Evolutionary conservation across 1,140 invertebrate species (phyloP).

Genomic region (Phocides pigmalion): DNA sequence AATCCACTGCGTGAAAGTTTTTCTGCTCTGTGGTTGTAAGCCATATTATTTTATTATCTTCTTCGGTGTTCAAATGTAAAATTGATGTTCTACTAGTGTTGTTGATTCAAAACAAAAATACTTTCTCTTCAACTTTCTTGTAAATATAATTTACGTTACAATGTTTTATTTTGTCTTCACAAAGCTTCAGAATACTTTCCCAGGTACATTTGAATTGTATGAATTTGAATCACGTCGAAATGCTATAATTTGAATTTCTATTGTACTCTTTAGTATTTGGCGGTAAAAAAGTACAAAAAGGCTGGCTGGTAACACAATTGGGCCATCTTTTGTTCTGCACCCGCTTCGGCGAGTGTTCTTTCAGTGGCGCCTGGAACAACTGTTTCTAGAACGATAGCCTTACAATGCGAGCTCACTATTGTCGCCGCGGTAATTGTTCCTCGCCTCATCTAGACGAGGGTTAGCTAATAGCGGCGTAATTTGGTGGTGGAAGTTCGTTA

Average conservation of each 20-base stretch:
- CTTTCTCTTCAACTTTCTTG: neutral
- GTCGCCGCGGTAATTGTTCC: slow-evolving; percentile 67
- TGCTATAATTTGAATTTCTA: slow-evolving; percentile 46
- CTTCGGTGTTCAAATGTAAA: too few species aligned
- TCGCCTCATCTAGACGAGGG: slow-evolving; percentile 63
- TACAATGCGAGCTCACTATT: slow-evolving; percentile 63
- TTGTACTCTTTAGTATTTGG: slow-evolving; percentile 64
- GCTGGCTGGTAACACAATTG: slow-evolving; percentile 72
- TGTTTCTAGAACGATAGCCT: slow-evolving; percentile 68
- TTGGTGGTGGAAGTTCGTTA: slow-evolving; percentile 44
- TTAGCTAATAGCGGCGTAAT: slow-evolving; percentile 65
- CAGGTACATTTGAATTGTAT: slow-evolving; percentile 17
- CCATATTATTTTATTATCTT: too few species aligned
- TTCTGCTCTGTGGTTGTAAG: too few species aligned
- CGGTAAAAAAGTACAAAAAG: slow-evolving; percentile 61
- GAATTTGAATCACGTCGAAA: slow-evolving; percentile 26
- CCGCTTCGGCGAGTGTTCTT: slow-evolving; percentile 58
- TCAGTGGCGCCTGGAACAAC: slow-evolving; percentile 69
- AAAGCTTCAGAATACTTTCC: neutral
- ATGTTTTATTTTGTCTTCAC: neutral
- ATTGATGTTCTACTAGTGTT: too few species aligned
- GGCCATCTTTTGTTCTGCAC: slow-evolving; percentile 66
- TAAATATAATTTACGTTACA: neutral
- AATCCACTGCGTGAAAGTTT: too few species aligned
- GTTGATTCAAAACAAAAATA: too few species aligned